Evolutionary conservation across 2,888 invertebrate genomes (phyloP).

Genomic region (Epistrophella euchroma): DNA sequence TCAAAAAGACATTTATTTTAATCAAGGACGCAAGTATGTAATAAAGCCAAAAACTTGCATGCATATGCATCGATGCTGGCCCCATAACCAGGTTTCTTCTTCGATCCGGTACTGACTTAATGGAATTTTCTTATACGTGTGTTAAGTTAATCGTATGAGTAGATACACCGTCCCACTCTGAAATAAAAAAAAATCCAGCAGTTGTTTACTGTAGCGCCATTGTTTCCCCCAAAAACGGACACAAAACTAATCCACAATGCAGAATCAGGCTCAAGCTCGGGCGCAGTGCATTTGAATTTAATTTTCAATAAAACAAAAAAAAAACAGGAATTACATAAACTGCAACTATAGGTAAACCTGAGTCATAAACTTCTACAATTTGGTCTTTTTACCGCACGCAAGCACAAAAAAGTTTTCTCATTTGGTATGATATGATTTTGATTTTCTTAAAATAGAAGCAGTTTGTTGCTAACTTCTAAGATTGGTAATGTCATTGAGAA

Average conservation of each 20-base stretch:
- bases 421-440: constrained; percentile 41
- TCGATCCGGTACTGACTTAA: not conserved
- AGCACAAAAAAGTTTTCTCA: constrained; percentile 31
- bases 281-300: constrained; percentile 53
- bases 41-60: not conserved
- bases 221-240: constrained; percentile 62
- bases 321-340: constrained; percentile 41
- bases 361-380: not conserved
- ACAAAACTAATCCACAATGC: constrained; percentile 20
- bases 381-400: constrained; percentile 14
- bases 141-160: constrained; percentile 15
- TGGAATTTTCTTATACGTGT: not conserved
- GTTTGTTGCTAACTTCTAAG: constrained; percentile 58
- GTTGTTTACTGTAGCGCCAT: constrained; percentile 38
- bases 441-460: constrained; percentile 41
- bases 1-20: too few relatives aligned
- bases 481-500: constrained; percentile 70
- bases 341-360: not conserved
- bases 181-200: not conserved
- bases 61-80: not conserved
- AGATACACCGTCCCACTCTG: constrained; percentile 10
- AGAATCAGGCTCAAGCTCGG: constrained; percentile 24
- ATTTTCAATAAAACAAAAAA: constrained; percentile 50
- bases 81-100: not conserved
- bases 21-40: too few relatives aligned